phyloP scores from a whole-genome alignment of 2,888 invertebrate species.

The Lycia hirtaria region DNA sequence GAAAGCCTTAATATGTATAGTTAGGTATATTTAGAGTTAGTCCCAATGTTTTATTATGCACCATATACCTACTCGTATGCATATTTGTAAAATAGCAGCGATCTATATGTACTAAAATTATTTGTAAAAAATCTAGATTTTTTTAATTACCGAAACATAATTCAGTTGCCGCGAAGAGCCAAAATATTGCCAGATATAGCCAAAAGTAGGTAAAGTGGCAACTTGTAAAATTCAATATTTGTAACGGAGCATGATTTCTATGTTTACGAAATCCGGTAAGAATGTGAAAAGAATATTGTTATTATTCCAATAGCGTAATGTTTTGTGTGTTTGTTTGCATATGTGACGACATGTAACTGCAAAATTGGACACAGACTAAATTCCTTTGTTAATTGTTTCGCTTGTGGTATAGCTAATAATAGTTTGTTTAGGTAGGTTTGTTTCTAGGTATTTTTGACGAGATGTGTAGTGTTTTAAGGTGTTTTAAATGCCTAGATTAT shows the following conservation, averaged over 20 bases:
- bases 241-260: constrained; percentile 48
- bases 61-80: too few species aligned
- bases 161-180: too few species aligned
- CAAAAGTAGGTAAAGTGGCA: too few species aligned
- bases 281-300: constrained; percentile 33
- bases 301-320: constrained; percentile 43
- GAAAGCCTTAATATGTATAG: too few species aligned
- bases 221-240: constrained; percentile 64
- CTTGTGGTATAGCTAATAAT: not conserved
- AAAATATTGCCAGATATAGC: too few species aligned
- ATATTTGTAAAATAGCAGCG: too few species aligned
- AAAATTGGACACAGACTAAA: constrained; percentile 42
- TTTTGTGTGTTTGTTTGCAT: constrained; percentile 37
- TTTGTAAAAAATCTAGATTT: too few species aligned
- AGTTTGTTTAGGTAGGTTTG: not conserved
- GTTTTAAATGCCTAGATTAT: not conserved
- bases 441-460: not conserved
- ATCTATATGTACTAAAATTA: too few species aligned
- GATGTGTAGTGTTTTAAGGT: not conserved
- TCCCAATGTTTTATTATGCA: too few species aligned
- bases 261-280: constrained; percentile 27
- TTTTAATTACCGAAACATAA: too few species aligned
- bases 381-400: constrained; percentile 14
- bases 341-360: constrained; percentile 22
- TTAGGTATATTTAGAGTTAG: too few species aligned